Base-by-base conservation (phyloP, 2,113 vertebrate genomes). In the Propithecus coquereli region DNA sequence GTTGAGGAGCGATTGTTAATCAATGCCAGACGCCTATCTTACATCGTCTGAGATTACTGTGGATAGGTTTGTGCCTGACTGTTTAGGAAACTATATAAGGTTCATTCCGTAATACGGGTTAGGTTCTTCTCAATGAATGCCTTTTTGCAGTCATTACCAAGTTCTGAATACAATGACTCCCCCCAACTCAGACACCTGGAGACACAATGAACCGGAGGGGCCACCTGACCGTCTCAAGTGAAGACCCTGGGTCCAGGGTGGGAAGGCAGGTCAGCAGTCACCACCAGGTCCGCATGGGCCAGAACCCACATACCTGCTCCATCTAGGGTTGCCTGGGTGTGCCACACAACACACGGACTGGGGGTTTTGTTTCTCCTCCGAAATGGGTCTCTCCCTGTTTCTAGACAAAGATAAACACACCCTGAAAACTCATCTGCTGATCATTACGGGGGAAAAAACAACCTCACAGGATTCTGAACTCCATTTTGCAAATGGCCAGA, bases 401-500 rank as follows among this genome's bases (percentile, higher is more conserved):
- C 83, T 68, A 54, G 25, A 80, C 50, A 89, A 88, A 90, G 71
- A 71, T 30, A 34, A 91, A 63, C 45, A 73, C 59, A 11, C 22
- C n/a, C 71, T 77, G 82, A 92, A 91, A 97, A 50, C 73, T 77
- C 54, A 88, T 47, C 89, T 57, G 54, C 74, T 13, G 52, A 32
- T 79, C 86, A 32, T 63, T 54, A 57, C 50, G 80, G 50, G n/a
- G 79, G 32, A 4, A 43, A 83, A 87, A 54, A 66, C 17, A 95
- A 25, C 57, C 34, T 54, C 65, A 12, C 2, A 8, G 50, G n/a
- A 79, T 74, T 73, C 73, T 34, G 47, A 94, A 37, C 54, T 90
- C 63, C 16, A 23, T 27, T 90, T 47, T 92, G 43, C 45, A 84
- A 86, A 65, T 47, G 27, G 45, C 59, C 81, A 77, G 87, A 74